Base-by-base conservation (phyloP, 2,797 vertebrate genomes). In the Alexandromys oeconomus region DNA sequence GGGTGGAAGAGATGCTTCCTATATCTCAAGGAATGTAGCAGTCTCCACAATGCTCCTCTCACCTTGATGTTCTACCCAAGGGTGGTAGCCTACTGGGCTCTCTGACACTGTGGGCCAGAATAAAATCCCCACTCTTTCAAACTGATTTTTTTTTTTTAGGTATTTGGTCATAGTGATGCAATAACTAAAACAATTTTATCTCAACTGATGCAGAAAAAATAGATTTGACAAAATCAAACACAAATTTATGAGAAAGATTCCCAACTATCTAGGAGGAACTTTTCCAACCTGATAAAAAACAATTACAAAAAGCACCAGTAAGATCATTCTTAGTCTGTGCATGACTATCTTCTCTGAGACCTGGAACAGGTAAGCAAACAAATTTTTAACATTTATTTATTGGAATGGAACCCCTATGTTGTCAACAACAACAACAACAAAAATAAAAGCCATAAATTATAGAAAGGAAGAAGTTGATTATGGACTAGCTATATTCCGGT, bases 381-480 rank as follows among this genome's bases (percentile, higher is more conserved):
- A 54, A 27, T 65, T 51, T 84, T 87, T 40, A 59, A 25, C 23
- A 43, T 87, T 87, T 93, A 71, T 84, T 77, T 54, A 79, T 65
- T 71, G 5, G 82, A 93, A 79, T 37, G n/a, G 61, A 97, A 74
- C 13, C 40, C 34, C 4, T 91, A 93, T 29, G 34, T 8, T 87
- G 40, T 69, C 48, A 87, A 59, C n/a, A 88, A 57, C n/a, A 87
- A 57, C 54, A 40, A 40, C 27, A 65, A 69, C 8, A 48, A 69
- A 57, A 61, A 40, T 17, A 59, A 61, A 76, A 88, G 21, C 11
- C 65, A 87, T 37, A 79, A 79, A 81, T 69, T 74, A 81, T 61
- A 37, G 59, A 61, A 90, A 87, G 87, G 19, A 89, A 90, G 81
- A 48, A 48, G 46, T 67, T 37, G 85, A 8, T 57, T 90, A 87